These are phyloP conservation scores for Synaphobranchus kaupii DNA, from an alignment of 2,797 vertebrate species.

Conservation along the genomic window DNA sequence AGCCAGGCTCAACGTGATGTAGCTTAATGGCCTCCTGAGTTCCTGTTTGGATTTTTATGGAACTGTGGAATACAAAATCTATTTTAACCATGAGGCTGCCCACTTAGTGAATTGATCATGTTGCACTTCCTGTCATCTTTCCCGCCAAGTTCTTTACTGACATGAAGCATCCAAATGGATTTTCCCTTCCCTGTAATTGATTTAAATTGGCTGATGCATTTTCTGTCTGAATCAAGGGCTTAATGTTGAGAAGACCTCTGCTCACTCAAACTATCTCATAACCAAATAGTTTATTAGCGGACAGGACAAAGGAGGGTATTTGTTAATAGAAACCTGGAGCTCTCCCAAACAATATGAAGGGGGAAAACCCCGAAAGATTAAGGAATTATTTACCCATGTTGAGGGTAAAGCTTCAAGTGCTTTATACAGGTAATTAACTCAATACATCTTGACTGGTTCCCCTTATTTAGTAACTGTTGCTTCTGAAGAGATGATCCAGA, in stretches of 20 bases:
- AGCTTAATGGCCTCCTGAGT: constrained; percentile 26
- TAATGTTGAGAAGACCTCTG: neutral
- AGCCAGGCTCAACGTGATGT: neutral
- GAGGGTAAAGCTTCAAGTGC: constrained; percentile 42
- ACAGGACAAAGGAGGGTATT: neutral
- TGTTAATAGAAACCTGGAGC: neutral
- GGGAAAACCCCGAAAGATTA: neutral
- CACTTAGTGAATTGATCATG: constrained; percentile 8
- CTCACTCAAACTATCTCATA: neutral
- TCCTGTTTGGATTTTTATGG: neutral
- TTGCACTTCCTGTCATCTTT: constrained; percentile 19
- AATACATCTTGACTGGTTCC: constrained; percentile 68
- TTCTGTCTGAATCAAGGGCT: neutral
- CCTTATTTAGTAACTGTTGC: constrained; percentile 66
- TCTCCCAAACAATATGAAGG: neutral
- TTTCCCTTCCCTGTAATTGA: constrained; percentile 20
- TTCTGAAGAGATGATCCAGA: constrained; percentile 62
- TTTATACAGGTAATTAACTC: constrained; percentile 64
- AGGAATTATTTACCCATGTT: constrained; percentile 36
- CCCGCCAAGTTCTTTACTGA: neutral
- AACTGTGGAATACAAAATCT: neutral
- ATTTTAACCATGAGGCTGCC: neutral
- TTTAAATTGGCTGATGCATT: constrained; percentile 18
- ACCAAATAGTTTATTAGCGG: neutral
- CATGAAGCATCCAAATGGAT: neutral